Evolutionary conservation across 2,888 invertebrate genomes (phyloP).

Genomic region (Mongoloraphidia duomilia): DNA sequence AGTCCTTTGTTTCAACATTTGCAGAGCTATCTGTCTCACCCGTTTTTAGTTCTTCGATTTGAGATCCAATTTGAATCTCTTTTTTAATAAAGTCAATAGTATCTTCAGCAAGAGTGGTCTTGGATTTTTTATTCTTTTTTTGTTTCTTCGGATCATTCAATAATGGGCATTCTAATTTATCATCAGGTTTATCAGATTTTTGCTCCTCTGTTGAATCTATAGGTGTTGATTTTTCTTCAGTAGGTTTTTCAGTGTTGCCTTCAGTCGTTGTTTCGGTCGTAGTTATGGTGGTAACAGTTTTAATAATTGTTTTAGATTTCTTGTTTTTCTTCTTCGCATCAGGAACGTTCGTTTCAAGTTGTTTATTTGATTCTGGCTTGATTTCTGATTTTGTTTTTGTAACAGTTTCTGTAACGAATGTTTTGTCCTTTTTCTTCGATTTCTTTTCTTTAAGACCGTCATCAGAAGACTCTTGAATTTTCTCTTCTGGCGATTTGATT

Average conservation of each 20-base stretch:
- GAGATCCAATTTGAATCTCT: constrained; percentile 19
- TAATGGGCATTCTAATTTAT: constrained; percentile 17
- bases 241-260: constrained; percentile 16
- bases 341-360: too few relatives aligned
- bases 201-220: too few relatives aligned
- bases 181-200: too few relatives aligned
- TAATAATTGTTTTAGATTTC: background rate
- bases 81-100: constrained; percentile 19
- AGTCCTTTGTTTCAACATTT: constrained; percentile 9
- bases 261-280: background rate
- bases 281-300: background rate
- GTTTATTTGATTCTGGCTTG: too few relatives aligned
- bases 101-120: background rate
- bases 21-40: constrained; percentile 14
- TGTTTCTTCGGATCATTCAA: constrained; percentile 3
- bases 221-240: constrained; percentile 15
- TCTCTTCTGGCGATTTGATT: too few relatives aligned
- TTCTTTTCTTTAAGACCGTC: too few relatives aligned
- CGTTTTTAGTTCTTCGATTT: constrained; percentile 15
- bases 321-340: background rate
- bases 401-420: too few relatives aligned
- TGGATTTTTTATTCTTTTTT: constrained; percentile 7
- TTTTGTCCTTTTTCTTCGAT: too few relatives aligned
- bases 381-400: too few relatives aligned
- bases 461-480: too few relatives aligned